phyloP scores from a whole-genome alignment of 2,888 invertebrate genomes.

The Bellardia pandia region DNA sequence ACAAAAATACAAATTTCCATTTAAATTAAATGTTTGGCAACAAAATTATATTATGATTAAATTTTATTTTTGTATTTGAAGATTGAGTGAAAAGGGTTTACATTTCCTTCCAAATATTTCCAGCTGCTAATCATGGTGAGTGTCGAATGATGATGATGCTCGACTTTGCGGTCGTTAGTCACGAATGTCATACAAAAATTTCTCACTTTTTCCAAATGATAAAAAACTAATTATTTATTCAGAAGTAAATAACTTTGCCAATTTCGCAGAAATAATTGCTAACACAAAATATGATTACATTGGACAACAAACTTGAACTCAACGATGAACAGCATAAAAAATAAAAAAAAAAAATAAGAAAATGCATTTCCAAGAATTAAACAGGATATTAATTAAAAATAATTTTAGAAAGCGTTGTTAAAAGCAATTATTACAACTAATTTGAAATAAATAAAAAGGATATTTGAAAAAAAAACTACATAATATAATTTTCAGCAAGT shows the following conservation, averaged over 20 bases:
- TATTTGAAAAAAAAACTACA: slow-evolving; percentile 10
- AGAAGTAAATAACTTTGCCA: slow-evolving; percentile 64
- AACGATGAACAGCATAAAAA: background rate
- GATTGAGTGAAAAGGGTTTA: slow-evolving; percentile 58
- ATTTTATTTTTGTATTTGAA: slow-evolving; percentile 24
- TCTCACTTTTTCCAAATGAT: slow-evolving; percentile 36
- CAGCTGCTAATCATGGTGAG: slow-evolving; percentile 12
- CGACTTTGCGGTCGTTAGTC: slow-evolving; percentile 26
- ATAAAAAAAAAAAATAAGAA: slow-evolving; percentile 2
- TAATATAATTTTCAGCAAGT: background rate
- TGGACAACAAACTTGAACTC: slow-evolving; percentile 38
- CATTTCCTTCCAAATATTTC: slow-evolving; percentile 58
- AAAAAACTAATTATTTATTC: slow-evolving; percentile 72
- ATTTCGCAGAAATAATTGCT: slow-evolving; percentile 66
- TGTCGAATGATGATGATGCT: slow-evolving; percentile 2
- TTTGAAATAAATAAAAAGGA: slow-evolving; percentile 2
- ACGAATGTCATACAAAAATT: background rate
- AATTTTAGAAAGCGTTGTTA: slow-evolving; percentile 27
- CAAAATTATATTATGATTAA: slow-evolving; percentile 40
- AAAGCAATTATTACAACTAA: slow-evolving; percentile 18
- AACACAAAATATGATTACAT: slow-evolving; percentile 54
- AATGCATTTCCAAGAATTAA: slow-evolving; percentile 53
- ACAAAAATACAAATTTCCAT: slow-evolving; percentile 64
- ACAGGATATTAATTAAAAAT: slow-evolving; percentile 67
- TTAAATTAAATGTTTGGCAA: slow-evolving; percentile 55